Evolutionary conservation across 2,113 vertebrate genomes (phyloP), one percentile per base, ranked within the genome.

Genomic region (Piaya cayana): DNA sequence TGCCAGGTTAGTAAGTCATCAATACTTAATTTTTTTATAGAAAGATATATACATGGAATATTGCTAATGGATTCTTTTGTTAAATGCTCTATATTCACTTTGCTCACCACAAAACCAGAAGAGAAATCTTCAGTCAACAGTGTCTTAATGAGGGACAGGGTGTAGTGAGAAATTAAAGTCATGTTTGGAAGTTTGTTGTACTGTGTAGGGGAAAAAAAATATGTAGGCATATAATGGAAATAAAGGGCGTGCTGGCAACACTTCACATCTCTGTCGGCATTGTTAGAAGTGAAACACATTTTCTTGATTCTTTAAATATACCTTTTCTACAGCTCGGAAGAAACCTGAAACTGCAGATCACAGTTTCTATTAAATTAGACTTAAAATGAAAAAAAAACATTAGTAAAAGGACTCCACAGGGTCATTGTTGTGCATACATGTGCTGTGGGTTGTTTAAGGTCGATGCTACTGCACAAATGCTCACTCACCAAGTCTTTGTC

Each of bases 221-320:
- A 15, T 1, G 10, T 15, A 53, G 32, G n/a, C 4, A 1, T 77
- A 17, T 29, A 29, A 9, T 43, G 34, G 7, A 37, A 82, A 65
- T 47, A 47, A 69, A 56, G 26, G 11, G 21, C 16, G 12, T 37
- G n/a, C 17, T 65, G 59, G 21, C 34, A 80, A 11, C 11, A 5
- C 18, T 20, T 65, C 0, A 4, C 1, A 0, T 59, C 23, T 94
- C 49, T 3, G 0, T 63, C 70, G 62, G 32, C 17, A 3, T 42
- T 78, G 14, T 34, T 86, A 27, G 25, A 52, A 36, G 27, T 12
- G 19, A 39, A 4, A 14, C 27, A 11, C 12, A 5, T 90, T 82
- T 85, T 88, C 53, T 76, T 82, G 14, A 15, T 63, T 86, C 36
- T 88, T n/a, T 68, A 8, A 17, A 19, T 60, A 43, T 2, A 23